Evolutionary conservation across 2,113 vertebrate genomes (phyloP).

Genomic region (Nibea coibor): DNA sequence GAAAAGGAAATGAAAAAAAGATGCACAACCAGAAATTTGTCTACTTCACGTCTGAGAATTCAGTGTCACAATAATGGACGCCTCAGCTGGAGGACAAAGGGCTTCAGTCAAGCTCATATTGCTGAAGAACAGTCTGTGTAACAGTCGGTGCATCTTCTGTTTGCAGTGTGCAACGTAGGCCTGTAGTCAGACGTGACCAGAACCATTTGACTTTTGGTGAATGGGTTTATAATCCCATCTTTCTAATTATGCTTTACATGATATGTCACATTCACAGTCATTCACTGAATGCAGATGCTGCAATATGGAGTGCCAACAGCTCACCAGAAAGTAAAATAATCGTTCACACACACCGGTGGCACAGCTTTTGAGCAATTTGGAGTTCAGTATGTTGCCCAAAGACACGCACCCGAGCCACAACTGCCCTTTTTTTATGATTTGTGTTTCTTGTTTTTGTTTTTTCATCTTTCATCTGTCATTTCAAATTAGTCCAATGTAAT

Average conservation of each 20-base stretch:
- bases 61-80: not conserved
- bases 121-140: not conserved
- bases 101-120: not conserved
- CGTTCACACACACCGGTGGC: too few species aligned
- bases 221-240: too few species aligned
- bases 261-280: too few species aligned
- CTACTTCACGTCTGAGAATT: not conserved
- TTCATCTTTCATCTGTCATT: not conserved
- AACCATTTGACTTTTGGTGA: not conserved
- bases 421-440: too few species aligned
- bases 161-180: not conserved
- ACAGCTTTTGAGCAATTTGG: too few species aligned
- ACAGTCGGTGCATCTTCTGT: not conserved
- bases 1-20: not conserved
- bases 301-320: too few species aligned
- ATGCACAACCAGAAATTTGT: not conserved
- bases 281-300: too few species aligned
- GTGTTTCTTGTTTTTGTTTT: not conserved
- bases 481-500: not conserved
- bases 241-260: too few species aligned
- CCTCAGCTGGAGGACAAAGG: not conserved
- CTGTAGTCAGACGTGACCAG: not conserved
- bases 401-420: too few species aligned
- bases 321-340: too few species aligned
- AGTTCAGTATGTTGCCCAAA: too few species aligned